Conservation (phyloP, 2,888 invertebrate genomes). For the Cosmopolites sordidus region DNA sequence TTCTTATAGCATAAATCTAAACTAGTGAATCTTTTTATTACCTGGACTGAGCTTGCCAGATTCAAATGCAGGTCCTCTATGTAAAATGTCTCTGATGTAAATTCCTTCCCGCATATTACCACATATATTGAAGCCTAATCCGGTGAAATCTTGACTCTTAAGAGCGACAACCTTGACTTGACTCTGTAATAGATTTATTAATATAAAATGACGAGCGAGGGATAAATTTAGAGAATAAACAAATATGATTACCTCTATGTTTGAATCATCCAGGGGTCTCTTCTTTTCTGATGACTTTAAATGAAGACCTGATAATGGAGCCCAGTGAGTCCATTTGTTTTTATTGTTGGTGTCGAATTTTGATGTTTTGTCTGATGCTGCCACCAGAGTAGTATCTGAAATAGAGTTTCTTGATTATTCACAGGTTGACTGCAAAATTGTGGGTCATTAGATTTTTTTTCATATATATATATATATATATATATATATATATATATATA, state of each 20-base stretch:
- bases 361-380: constrained; percentile 40
- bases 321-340: constrained; percentile 49
- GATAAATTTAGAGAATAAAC: too few species aligned
- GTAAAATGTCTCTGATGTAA: constrained; percentile 78
- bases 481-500: too few species aligned
- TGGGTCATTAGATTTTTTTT: too few species aligned
- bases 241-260: constrained; percentile 47
- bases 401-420: too few species aligned
- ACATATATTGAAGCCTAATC: constrained; percentile 79
- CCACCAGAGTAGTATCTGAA: constrained; percentile 44
- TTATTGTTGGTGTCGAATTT: constrained; percentile 36
- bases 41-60: constrained; percentile 77
- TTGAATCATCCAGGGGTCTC: constrained; percentile 57
- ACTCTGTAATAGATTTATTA: constrained; percentile 47
- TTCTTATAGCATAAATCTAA: too few species aligned
- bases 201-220: too few species aligned
- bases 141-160: constrained; percentile 83
- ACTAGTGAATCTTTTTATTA: too few species aligned
- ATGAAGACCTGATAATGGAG: constrained; percentile 45
- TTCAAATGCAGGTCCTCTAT: constrained; percentile 83
- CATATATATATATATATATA: too few species aligned
- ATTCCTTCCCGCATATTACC: constrained; percentile 92
- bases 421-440: too few species aligned
- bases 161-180: constrained; percentile 65
- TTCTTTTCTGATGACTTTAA: constrained; percentile 50